Conservation (phyloP, 2,113 vertebrate species). For the Notothenia rossii region DNA sequence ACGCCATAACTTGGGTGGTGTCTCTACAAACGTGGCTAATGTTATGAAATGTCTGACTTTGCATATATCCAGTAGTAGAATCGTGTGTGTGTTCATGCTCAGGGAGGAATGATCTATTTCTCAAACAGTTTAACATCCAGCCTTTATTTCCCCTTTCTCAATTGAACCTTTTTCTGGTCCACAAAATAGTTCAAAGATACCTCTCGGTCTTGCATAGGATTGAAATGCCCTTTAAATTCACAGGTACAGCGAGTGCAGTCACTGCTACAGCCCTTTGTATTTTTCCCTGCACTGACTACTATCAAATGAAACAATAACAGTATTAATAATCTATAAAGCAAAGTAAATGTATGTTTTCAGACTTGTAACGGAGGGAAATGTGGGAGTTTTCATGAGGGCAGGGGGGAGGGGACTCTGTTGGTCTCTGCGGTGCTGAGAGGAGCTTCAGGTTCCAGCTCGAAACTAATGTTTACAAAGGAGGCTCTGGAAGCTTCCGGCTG, state of each 20-base stretch:
- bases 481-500: conserved; percentile 86
- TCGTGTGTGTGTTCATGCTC: not conserved
- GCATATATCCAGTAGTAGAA: conserved; percentile 5
- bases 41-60: not conserved
- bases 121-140: not conserved
- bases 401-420: conserved; percentile 85
- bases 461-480: conserved; percentile 94
- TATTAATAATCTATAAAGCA: conserved; percentile 31
- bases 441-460: conserved; percentile 89
- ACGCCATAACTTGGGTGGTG: not conserved
- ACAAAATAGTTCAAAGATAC: not conserved
- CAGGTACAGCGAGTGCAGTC: conserved; percentile 24
- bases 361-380: conserved; percentile 7
- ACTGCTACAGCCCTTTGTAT: conserved; percentile 46
- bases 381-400: conserved; percentile 83
- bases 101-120: too few species aligned
- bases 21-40: not conserved
- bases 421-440: conserved; percentile 75
- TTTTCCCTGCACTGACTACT: conserved; percentile 29
- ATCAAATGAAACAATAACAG: conserved; percentile 47
- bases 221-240: conserved; percentile 37
- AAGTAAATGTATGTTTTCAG: conserved; percentile 20
- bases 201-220: conserved; percentile 22
- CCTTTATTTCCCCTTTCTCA: conserved; percentile 1
- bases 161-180: not conserved